Evolutionary conservation across 2,888 invertebrate species (phyloP).

Genomic region (Xestia rhomboidea): DNA sequence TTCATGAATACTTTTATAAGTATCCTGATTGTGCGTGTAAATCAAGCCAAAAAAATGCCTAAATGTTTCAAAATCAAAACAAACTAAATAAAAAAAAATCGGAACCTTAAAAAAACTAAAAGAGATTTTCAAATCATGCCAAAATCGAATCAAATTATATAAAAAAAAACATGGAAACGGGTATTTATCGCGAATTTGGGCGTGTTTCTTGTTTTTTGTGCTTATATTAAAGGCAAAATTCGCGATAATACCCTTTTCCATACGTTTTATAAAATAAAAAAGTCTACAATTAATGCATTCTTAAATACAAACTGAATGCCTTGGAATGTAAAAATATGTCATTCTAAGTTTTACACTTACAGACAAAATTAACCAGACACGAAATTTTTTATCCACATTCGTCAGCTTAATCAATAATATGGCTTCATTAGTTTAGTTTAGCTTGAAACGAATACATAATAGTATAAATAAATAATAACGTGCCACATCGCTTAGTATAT

Average conservation of each 20-base stretch:
- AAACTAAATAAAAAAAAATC: no score
- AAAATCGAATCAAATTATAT: neutral
- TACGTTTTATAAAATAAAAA: no score
- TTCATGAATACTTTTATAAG: neutral
- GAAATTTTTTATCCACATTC: conserved; percentile 22
- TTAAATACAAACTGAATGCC: conserved; percentile 1
- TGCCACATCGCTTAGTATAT: conserved; percentile 12
- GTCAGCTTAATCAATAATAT: conserved; percentile 27
- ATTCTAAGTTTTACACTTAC: neutral
- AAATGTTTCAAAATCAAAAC: no score
- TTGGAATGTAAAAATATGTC: conserved; percentile 5
- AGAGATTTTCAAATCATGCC: neutral
- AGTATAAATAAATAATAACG: conserved; percentile 5
- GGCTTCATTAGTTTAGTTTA: conserved; percentile 43
- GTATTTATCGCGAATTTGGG: no score
- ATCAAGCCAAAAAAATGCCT: neutral
- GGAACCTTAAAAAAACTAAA: no score
- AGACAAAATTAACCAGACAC: conserved; percentile 19
- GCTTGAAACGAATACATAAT: conserved; percentile 21
- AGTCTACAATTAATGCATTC: neutral
- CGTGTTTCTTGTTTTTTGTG: no score
- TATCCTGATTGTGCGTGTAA: neutral
- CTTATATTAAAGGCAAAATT: no score
- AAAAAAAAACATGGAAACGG: no score
- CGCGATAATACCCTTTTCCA: no score